Percentiles rank a stretch among this genome's conserved stretches.
phyloP scores from a whole-genome alignment of 2,888 invertebrate genomes.

The Escarpia spicata region DNA sequence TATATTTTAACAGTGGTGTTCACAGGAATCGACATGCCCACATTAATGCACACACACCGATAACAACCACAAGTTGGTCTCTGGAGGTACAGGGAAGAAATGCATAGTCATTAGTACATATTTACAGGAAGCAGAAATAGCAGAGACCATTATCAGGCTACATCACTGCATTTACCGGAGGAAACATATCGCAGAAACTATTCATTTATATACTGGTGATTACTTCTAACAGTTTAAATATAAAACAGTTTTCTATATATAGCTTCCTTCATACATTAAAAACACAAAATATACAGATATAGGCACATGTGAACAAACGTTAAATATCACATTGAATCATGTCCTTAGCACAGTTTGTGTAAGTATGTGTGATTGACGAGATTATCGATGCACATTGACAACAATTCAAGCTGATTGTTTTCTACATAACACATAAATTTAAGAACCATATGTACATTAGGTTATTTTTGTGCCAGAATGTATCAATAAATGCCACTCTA shows the following conservation, averaged over 20 bases:
- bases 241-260: neutral
- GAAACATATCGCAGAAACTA: neutral
- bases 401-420: neutral
- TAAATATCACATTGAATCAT: neutral
- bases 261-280: slow-evolving; percentile 13
- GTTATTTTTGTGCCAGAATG: neutral
- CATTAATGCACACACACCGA: neutral
- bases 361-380: neutral
- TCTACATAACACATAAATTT: neutral
- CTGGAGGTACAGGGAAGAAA: neutral
- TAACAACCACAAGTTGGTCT: neutral
- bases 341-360: neutral
- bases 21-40: neutral
- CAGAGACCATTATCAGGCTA: neutral
- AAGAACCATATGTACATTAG: neutral
- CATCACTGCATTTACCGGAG: neutral
- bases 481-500: neutral
- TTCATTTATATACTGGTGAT: neutral
- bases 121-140: neutral
- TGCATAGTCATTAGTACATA: slow-evolving; percentile 6
- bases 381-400: neutral
- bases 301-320: slow-evolving; percentile 10
- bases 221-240: neutral
- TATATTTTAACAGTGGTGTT: neutral
- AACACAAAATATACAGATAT: slow-evolving; percentile 13